A percentile compares a stretch with the other conserved stretches of the same genome.
phyloP scores from a whole-genome alignment of 2,888 invertebrate species.

The Candidula unifasciata region DNA sequence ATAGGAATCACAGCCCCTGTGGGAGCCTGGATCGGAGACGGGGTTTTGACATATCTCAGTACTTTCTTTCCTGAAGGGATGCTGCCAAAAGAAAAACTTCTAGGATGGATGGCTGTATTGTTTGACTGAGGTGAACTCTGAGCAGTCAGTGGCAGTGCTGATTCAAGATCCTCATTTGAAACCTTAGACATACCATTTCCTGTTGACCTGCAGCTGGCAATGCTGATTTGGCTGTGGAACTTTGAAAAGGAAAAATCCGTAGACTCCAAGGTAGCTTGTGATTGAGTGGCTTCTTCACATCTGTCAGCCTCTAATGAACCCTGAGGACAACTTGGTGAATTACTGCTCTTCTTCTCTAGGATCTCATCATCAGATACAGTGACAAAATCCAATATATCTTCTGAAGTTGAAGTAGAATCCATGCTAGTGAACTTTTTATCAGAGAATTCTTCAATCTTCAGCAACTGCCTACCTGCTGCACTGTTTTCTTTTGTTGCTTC shows the following conservation, averaged over 20 bases:
- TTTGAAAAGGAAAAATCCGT: background rate
- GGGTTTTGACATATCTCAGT: conserved; percentile 7
- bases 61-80: conserved; percentile 13
- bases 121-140: background rate
- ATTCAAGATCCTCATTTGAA: background rate
- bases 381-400: conserved; percentile 59
- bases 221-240: background rate
- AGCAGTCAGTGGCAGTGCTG: background rate
- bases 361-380: conserved; percentile 58
- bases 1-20: conserved; percentile 6
- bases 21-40: background rate
- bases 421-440: conserved; percentile 11
- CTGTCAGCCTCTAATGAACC: background rate
- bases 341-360: background rate
- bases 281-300: background rate
- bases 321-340: too few species aligned
- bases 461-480: background rate
- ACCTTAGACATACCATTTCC: background rate
- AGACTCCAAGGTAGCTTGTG: background rate
- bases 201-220: background rate
- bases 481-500: background rate
- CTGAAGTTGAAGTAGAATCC: conserved; percentile 52
- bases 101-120: background rate
- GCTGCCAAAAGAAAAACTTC: background rate
- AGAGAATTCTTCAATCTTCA: conserved; percentile 3